phyloP scores from a whole-genome alignment of 1,140 invertebrate species.

The Bombyx mandarina region DNA sequence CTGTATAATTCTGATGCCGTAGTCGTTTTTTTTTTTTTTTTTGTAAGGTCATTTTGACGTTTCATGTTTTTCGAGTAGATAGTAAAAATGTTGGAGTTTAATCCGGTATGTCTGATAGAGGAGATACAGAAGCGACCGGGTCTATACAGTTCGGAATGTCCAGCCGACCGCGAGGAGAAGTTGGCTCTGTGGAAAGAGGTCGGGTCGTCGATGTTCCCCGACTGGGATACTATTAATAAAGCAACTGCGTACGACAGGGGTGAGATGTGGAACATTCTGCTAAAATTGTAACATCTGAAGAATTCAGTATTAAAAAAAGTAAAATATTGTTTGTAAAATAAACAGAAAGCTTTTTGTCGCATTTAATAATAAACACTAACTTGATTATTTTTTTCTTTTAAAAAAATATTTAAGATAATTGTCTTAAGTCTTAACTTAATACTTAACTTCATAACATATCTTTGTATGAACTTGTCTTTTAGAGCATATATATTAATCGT shows the following conservation, averaged over 20 bases:
- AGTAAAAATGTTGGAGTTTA: conserved; percentile 21
- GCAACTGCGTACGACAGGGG: conserved; percentile 54
- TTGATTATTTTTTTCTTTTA: too few species aligned
- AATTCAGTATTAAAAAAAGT: not conserved
- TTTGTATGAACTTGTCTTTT: too few species aligned
- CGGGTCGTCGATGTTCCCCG: conserved; percentile 41
- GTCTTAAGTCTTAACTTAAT: too few species aligned
- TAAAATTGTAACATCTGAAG: not conserved
- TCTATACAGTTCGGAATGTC: conserved; percentile 36
- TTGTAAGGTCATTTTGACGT: not conserved
- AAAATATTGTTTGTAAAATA: not conserved
- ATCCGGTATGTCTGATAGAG: conserved; percentile 41
- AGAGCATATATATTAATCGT: too few species aligned
- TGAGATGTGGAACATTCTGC: conserved; percentile 15
- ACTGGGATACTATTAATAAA: conserved; percentile 46
- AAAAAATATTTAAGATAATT: too few species aligned
- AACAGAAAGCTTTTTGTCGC: too few species aligned
- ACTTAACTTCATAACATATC: too few species aligned
- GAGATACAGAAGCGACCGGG: conserved; percentile 49
- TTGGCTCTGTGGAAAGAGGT: conserved; percentile 52
- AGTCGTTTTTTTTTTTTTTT: too few species aligned
- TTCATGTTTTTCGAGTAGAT: not conserved
- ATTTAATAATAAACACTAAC: too few species aligned
- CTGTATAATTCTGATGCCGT: too few species aligned
- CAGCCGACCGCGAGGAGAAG: conserved; percentile 41